Evolutionary conservation across 2,888 invertebrate species (phyloP).

Genomic region (Orthosia incerta): DNA sequence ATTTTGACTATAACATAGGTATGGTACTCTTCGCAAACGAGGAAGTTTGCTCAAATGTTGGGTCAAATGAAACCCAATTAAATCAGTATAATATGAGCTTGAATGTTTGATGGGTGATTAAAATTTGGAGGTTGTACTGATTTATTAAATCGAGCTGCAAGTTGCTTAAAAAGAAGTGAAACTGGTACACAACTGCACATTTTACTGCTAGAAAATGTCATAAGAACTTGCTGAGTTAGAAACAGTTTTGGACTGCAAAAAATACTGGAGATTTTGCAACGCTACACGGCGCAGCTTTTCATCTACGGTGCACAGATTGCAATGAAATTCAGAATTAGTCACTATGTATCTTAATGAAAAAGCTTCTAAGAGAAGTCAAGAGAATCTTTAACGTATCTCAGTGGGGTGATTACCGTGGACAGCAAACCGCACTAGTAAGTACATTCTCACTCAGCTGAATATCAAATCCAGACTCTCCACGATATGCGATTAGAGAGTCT

Average conservation of each 20-base stretch:
- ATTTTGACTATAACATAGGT: too few relatives aligned
- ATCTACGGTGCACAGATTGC: not conserved
- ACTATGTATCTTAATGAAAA: not conserved
- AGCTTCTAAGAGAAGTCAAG: not conserved
- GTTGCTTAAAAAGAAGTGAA: not conserved
- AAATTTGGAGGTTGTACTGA: not conserved
- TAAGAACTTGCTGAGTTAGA: not conserved
- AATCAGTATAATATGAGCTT: not conserved
- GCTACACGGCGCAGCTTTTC: not conserved
- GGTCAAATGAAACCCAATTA: conserved; percentile 24
- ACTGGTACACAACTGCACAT: not conserved
- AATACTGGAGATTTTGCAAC: not conserved
- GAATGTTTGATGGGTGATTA: not conserved
- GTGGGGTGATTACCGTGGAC: too few relatives aligned
- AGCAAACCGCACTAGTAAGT: too few relatives aligned
- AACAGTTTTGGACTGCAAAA: conserved; percentile 2
- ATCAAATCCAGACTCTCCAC: too few relatives aligned
- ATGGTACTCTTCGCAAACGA: not conserved
- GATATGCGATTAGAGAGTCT: too few relatives aligned
- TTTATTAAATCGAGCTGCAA: not conserved
- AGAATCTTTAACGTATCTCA: not conserved
- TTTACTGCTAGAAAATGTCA: not conserved
- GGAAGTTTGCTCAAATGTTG: conserved; percentile 10
- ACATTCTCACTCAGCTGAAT: too few relatives aligned
- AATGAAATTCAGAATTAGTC: not conserved